These are phyloP conservation scores for Furcula furcula DNA, from an alignment of 2,888 invertebrate genomes.

Conservation along the genomic window DNA sequence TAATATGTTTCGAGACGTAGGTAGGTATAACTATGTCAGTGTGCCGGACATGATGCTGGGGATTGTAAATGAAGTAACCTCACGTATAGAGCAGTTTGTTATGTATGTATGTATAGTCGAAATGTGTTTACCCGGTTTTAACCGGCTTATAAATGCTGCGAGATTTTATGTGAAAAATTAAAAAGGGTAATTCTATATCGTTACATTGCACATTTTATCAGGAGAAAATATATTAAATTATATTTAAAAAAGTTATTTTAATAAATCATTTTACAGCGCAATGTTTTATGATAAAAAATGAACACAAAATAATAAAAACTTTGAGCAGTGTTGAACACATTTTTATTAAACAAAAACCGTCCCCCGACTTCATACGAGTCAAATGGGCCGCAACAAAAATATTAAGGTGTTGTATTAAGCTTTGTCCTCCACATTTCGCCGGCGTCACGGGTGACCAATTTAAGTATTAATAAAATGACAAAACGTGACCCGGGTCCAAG, in stretches of 20 bases:
- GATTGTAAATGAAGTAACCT: slow-evolving; percentile 44
- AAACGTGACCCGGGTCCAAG: slow-evolving; percentile 68
- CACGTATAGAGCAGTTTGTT: slow-evolving; percentile 21
- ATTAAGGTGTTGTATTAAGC: slow-evolving; percentile 40
- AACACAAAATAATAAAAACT: slow-evolving; percentile 14
- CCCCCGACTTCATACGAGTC: slow-evolving; percentile 26
- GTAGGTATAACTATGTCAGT: slow-evolving; percentile 15
- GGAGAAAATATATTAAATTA: slow-evolving; percentile 19
- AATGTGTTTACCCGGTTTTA: neutral
- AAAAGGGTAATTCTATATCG: too few species aligned
- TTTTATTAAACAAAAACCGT: slow-evolving; percentile 21
- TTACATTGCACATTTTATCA: too few species aligned
- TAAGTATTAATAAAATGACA: slow-evolving; percentile 82
- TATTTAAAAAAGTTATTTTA: slow-evolving; percentile 9
- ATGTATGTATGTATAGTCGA: slow-evolving; percentile 7
- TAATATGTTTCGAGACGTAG: slow-evolving; percentile 61
- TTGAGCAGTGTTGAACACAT: slow-evolving; percentile 23
- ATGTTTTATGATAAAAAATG: neutral
- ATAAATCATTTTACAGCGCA: too few species aligned
- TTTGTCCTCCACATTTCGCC: slow-evolving; percentile 56
- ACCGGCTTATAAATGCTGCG: too few species aligned
- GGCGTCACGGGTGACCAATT: slow-evolving; percentile 75
- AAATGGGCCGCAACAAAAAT: slow-evolving; percentile 31
- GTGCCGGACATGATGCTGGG: slow-evolving; percentile 36
- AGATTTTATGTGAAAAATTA: neutral